Evolutionary conservation across 2,797 vertebrate species (phyloP), one percentile per base, ranked within the genome.

Genomic region (Aselliscus stoliczkanus): DNA sequence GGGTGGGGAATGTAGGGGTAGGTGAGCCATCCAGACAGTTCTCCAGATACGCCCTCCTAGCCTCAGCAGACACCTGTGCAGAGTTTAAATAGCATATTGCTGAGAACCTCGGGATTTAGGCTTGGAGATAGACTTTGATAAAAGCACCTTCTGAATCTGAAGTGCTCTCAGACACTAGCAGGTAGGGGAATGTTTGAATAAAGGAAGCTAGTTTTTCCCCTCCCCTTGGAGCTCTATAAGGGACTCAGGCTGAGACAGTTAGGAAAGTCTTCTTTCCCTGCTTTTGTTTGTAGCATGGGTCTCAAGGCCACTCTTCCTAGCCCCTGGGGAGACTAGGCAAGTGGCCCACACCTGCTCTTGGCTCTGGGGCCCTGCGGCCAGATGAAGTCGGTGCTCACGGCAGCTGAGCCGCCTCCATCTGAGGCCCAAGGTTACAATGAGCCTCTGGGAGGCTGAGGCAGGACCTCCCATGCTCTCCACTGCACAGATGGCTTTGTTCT

Each of bases 261-360:
- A 80, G 21, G 12, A 65, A 69, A 94, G 54, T 42, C 77, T 29
- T 37, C 47, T 76, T 85, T 54, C 69, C 44, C 54, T 7, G 73
- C 93, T 96, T 96, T 89, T 93, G 93, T 95, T 92, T 81, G 39
- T 34, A 73, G 4, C 29, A 4, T 12, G 42, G 29, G n/a, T 79
- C 80, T 92, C 47, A 8, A 37, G 50, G 80, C 39, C 21, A 37
- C 47, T 90, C 70, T 58, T 88, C 39, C 52, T 62, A 58, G 37
- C 58, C 84, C 47, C 93, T 17, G 1, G 23, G 47, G 91, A 92
- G 77, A 83, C 42, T 5, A 86, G 52, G 29, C 69, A 5, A 56
- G 93, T 67, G 88, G 27, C 76, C 37, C 73, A 85, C 95, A 97
- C 97, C 95, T 96, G 94, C 90, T 94, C 90, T 72, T 94, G 84